Evolutionary conservation across 2,113 vertebrate genomes (phyloP).

Genomic region (Phalacrocorax pelagicus): DNA sequence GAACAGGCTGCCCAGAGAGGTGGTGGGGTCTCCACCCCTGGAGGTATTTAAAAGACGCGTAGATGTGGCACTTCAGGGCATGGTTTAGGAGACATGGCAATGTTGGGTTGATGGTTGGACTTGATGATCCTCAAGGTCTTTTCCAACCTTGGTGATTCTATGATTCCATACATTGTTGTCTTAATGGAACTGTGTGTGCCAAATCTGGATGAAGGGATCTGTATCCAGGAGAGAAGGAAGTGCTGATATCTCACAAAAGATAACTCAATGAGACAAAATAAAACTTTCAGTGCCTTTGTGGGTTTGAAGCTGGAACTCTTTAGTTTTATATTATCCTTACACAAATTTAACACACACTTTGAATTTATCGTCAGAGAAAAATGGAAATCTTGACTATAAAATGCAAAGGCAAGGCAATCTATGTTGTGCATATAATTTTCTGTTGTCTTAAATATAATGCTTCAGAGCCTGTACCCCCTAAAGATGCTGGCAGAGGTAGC

Average conservation of each 20-base stretch:
- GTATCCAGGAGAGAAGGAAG: neutral
- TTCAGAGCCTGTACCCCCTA: neutral
- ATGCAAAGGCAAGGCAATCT: accelerated
- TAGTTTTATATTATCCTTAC: neutral
- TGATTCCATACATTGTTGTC: neutral
- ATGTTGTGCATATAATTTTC: neutral
- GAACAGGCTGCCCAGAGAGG: too few species aligned
- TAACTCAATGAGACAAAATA: neutral
- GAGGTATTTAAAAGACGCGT: too few species aligned
- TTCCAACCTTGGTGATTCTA: too few species aligned
- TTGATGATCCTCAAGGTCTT: too few species aligned
- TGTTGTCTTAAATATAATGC: neutral
- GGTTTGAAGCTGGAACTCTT: neutral
- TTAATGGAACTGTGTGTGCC: neutral
- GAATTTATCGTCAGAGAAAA: neutral
- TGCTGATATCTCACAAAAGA: neutral
- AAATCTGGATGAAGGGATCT: neutral
- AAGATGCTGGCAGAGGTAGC: neutral
- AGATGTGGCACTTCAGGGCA: too few species aligned
- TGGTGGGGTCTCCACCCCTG: too few species aligned
- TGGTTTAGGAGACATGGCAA: too few species aligned
- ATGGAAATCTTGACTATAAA: neutral
- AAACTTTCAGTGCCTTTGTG: neutral
- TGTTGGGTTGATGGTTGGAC: too few species aligned
- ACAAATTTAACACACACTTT: neutral